Base-by-base conservation (phyloP, 2,888 invertebrate genomes). In the Glyphotaelius pellucidus region DNA sequence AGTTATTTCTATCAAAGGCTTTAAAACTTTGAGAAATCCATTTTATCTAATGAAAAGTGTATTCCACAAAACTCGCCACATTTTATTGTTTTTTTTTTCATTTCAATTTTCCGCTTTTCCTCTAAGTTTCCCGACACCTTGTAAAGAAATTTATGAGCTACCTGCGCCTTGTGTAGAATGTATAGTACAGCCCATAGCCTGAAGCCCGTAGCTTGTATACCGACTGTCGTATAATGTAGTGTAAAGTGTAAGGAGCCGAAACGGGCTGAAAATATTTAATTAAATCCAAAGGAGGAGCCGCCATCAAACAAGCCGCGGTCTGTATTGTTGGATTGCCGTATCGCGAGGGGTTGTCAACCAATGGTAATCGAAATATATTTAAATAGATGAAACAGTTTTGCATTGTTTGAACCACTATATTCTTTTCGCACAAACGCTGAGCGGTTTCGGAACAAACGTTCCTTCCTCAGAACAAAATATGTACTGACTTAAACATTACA, bases 261-360 rank as follows among this genome's bases (percentile, higher is more conserved):
- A 87, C 81, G 90, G 91, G 91, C 67, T 52, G 92, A 92, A 93
- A 93, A 93, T 93, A 93, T 93, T 93, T 93, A 93, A 93, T 93
- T 93, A 93, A 93, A 93, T 93, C 92, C 92, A 90, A 90, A 90
- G 91, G 91, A 90, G 88, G 79, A 32, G 80, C 52, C 90, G 92
- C 92, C 90, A 93, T 92, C 90, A 89, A 91, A 87, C 91, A 87
- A 81, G 90, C 86, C 81, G 88, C 87, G 90, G 89, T 80, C 92
- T 83, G 86, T 90, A 86, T 86, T 92, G 89, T 85, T 86, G 80
- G 67, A 90, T 80, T 86, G 85, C 86, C 85, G 52, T 85, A 31
- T 79, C 86, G 67, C 38, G 25, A 14, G 38, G 19, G 79, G 90
- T 25, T 3, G n/a, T 67, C 42, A 38, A 85, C 79, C 79, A 30